Evolutionary conservation across 2,113 vertebrate species (phyloP), one percentile per base, ranked within the genome.

Genomic region (Nothoprocta pentlandii): DNA sequence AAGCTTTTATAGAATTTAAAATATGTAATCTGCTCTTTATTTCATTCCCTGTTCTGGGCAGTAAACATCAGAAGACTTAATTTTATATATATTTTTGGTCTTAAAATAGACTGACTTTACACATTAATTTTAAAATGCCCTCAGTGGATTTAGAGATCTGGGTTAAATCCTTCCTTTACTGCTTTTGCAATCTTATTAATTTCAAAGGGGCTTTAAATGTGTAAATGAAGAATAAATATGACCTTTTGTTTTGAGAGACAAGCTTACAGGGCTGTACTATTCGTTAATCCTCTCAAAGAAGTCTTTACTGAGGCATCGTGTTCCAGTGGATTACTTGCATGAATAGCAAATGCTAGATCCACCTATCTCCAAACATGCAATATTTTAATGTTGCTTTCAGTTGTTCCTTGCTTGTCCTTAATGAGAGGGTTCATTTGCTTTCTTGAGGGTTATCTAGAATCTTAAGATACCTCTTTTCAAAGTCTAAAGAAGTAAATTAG

Each of bases 221-320:
- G 92, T 95, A 93, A 94, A 94, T 86, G 90, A 94, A 88, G 88
- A 95, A 87, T 73, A 92, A 94, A 71, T 94, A 86, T 93, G 68
- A 95, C 80, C 61, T 90, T 95, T 95, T 96, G 88, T 94, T 95
- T 92, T 94, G 82, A 92, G 89, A 77, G 64, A 56, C 21, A 77
- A 85, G 87, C 68, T 92, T 92, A 74, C 23, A 42, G 91, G 79
- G 51, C 75, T 70, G 16, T 3, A 2, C 41, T 94, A 6, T 82
- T 94, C 94, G 64, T 80, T 94, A 96, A 94, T 95, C 87, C 56
- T 90, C 90, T 93, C 66, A 83, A 89, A 94, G 54, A 93, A 89
- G 49, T 92, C 89, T 92, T 90, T 91, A 69, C 89, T 87, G 9
- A 68, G 5, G 83, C 91, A 90, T 68, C 71, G 87, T 51, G 85